A percentile compares a stretch with the other conserved stretches of the same genome.
Conservation (phyloP, 2,888 invertebrate genomes). For the Platycheirus albimanus region DNA sequence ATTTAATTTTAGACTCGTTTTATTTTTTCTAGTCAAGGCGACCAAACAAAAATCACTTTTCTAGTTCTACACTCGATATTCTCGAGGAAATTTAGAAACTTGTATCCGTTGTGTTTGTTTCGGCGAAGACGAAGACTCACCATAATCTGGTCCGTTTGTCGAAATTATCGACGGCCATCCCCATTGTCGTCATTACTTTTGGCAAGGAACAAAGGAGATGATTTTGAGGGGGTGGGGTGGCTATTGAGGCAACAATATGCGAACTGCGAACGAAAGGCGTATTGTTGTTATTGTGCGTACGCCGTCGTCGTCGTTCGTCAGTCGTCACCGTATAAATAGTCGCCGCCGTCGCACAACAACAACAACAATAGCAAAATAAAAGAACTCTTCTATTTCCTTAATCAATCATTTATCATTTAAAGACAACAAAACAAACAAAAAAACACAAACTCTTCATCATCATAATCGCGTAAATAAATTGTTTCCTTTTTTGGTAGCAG, state of each 20-base stretch:
- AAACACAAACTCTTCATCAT: conserved; percentile 4
- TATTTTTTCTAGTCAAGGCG: conserved; percentile 56
- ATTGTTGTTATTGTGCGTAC: conserved; percentile 68
- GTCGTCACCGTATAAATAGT: no score
- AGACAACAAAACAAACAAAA: conserved; percentile 5
- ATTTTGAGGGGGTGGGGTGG: conserved; percentile 4
- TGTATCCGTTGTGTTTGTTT: conserved; percentile 38
- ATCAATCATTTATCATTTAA: conserved; percentile 18
- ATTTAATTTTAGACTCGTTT: conserved; percentile 57
- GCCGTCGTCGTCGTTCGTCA: no score
- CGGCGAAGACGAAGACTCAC: neutral
- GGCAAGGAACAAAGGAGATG: conserved; percentile 67
- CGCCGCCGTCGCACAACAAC: no score
- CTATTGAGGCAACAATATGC: conserved; percentile 7
- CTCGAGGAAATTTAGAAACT: conserved; percentile 51
- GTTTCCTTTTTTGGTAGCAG: conserved; percentile 71
- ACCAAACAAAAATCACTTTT: conserved; percentile 21
- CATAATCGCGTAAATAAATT: conserved; percentile 65
- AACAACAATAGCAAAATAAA: conserved; percentile 22
- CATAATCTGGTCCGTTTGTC: neutral
- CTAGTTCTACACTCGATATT: conserved; percentile 36
- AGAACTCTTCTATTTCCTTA: conserved; percentile 27
- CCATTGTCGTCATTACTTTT: conserved; percentile 52
- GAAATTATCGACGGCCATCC: neutral
- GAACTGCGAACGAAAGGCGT: conserved; percentile 63